phyloP scores from a whole-genome alignment of 2,113 vertebrate genomes.

The Plotosus lineatus region DNA sequence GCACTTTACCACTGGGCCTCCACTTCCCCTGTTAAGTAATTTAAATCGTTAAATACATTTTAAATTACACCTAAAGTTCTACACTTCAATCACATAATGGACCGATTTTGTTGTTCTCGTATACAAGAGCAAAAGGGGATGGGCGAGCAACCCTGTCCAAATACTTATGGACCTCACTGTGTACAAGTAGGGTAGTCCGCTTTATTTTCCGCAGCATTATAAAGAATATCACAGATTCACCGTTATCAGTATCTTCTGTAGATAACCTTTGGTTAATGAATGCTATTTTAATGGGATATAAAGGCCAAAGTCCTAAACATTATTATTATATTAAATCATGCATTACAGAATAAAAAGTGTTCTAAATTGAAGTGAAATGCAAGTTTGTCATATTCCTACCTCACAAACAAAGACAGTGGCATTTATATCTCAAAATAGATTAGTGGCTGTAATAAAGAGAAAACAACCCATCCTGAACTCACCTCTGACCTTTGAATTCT shows the following conservation, averaged over 20 bases:
- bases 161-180: too few species aligned
- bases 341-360: neutral
- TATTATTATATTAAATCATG: conserved; percentile 13
- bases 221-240: neutral
- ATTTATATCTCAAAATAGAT: conserved; percentile 70
- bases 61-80: too few species aligned
- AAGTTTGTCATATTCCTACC: neutral
- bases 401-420: conserved; percentile 62
- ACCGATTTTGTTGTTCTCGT: too few species aligned
- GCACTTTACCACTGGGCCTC: too few species aligned
- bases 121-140: too few species aligned
- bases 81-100: too few species aligned
- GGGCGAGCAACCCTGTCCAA: too few species aligned
- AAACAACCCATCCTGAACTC: conserved; percentile 59
- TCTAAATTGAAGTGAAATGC: conserved; percentile 1
- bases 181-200: too few species aligned
- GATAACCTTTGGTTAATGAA: conserved; percentile 65
- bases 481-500: conserved; percentile 67
- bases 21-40: too few species aligned
- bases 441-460: conserved; percentile 63
- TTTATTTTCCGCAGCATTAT: too few species aligned
- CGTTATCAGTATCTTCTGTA: conserved; percentile 66
- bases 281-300: conserved; percentile 66
- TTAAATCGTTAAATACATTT: too few species aligned
- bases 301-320: conserved; percentile 68